Conservation (phyloP, 1,140 invertebrate genomes). For the Neodiprion fabricii region DNA sequence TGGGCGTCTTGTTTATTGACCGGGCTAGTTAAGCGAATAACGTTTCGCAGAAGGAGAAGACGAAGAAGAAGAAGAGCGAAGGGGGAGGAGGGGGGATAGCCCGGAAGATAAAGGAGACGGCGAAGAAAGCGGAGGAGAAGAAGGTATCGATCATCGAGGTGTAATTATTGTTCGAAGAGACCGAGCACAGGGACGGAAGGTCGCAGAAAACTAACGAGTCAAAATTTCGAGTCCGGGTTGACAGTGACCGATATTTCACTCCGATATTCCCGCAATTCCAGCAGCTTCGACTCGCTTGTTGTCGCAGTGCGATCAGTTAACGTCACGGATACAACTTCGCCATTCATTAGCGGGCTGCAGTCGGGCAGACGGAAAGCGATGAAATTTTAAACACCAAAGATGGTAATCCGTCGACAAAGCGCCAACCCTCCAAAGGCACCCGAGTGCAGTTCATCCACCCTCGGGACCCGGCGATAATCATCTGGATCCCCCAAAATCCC, state of each 20-base stretch:
- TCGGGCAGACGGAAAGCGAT: neutral
- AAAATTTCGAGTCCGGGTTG: neutral
- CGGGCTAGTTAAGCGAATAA: neutral
- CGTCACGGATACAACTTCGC: neutral
- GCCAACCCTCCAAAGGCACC: neutral
- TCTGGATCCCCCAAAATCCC: neutral
- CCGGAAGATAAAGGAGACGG: too few species aligned
- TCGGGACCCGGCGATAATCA: neutral
- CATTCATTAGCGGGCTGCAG: neutral
- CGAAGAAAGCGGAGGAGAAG: neutral
- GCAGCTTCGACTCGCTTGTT: neutral
- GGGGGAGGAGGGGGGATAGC: neutral
- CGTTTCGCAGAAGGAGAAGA: too few species aligned
- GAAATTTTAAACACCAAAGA: constrained; percentile 1
- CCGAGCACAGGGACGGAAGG: neutral
- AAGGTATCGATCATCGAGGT: neutral
- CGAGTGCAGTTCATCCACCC: neutral
- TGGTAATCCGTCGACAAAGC: neutral
- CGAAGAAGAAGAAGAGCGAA: neutral
- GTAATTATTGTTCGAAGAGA: neutral
- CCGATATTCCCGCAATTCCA: neutral
- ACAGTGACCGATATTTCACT: neutral
- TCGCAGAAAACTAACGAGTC: neutral
- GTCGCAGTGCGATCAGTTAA: neutral
- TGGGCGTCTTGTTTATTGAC: neutral